Conservation (phyloP, 92 coral and sea anemone species). For the Ricordea florida region DNA sequence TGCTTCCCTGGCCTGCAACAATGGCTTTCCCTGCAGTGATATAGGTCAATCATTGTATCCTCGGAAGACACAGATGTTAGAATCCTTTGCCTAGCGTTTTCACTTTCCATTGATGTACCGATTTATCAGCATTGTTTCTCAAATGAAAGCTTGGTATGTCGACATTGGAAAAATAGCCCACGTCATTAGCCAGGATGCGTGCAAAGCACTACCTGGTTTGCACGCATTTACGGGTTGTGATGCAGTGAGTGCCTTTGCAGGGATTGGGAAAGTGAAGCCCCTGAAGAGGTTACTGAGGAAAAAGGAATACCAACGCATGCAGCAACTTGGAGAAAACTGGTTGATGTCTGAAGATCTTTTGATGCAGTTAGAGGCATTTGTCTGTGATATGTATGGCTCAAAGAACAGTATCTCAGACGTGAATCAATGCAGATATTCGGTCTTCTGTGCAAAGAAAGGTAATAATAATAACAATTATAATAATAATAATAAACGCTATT, state of each 20-base stretch:
- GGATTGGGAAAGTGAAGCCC: constrained; percentile 40
- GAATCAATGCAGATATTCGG: constrained; percentile 27
- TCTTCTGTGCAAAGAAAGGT: constrained; percentile 45
- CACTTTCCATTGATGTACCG: constrained; percentile 5
- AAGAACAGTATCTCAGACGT: constrained; percentile 26
- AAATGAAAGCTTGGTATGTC: constrained; percentile 7
- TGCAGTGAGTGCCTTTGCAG: constrained; percentile 30
- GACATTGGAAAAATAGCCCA: constrained; percentile 25
- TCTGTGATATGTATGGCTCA: constrained; percentile 24
- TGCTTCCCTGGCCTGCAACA: constrained; percentile 36
- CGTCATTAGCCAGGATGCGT: constrained; percentile 21
- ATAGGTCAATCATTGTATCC: constrained; percentile 24
- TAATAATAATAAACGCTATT: not conserved
- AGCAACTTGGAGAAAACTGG: constrained; percentile 19
- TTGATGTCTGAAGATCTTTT: constrained; percentile 20
- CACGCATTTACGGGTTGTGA: constrained; percentile 36
- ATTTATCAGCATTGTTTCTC: constrained; percentile 35
- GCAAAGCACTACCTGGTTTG: constrained; percentile 28
- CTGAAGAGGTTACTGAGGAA: constrained; percentile 21
- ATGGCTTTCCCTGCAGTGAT: constrained; percentile 39
- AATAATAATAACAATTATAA: not conserved
- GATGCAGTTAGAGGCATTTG: constrained; percentile 43
- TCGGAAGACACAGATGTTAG: constrained; percentile 38
- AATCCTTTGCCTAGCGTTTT: constrained; percentile 23
- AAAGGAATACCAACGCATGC: constrained; percentile 5